phyloP scores from a whole-genome alignment of 2,888 invertebrate genomes.

The Rhingia rostrata region DNA sequence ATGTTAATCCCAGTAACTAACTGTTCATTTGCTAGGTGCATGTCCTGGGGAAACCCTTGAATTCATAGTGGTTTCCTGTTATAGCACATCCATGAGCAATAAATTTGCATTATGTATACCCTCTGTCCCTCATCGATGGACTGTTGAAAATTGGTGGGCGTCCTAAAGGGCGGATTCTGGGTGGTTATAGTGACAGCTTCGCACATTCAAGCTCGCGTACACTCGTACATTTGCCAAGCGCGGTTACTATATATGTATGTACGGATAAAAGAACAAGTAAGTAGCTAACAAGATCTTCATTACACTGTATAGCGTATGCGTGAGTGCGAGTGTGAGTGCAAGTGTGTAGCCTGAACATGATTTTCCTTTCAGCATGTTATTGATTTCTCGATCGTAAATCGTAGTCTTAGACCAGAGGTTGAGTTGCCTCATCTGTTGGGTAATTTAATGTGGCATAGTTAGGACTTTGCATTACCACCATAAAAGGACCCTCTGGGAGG shows the following conservation, averaged over 20 bases:
- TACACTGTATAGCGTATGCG: background rate
- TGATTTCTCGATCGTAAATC: constrained; percentile 61
- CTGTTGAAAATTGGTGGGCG: constrained; percentile 56
- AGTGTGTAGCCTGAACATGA: constrained; percentile 51
- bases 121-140: constrained; percentile 48
- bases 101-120: constrained; percentile 65
- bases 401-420: constrained; percentile 44
- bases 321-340: background rate
- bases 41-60: constrained; percentile 43
- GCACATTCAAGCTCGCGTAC: constrained; percentile 29
- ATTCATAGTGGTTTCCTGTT: constrained; percentile 53
- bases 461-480: constrained; percentile 44
- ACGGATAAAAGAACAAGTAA: background rate
- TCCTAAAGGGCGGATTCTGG: constrained; percentile 30
- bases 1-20: constrained; percentile 7
- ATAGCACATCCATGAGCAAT: constrained; percentile 43
- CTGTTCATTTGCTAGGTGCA: constrained; percentile 19
- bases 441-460: constrained; percentile 44
- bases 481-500: constrained; percentile 45
- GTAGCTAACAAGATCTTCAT: constrained; percentile 37
- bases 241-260: constrained; percentile 11
- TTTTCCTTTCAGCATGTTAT: constrained; percentile 67
- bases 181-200: constrained; percentile 49
- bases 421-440: constrained; percentile 51
- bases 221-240: background rate